phyloP scores from a whole-genome alignment of 2,113 vertebrate species.

The Otis tarda region DNA sequence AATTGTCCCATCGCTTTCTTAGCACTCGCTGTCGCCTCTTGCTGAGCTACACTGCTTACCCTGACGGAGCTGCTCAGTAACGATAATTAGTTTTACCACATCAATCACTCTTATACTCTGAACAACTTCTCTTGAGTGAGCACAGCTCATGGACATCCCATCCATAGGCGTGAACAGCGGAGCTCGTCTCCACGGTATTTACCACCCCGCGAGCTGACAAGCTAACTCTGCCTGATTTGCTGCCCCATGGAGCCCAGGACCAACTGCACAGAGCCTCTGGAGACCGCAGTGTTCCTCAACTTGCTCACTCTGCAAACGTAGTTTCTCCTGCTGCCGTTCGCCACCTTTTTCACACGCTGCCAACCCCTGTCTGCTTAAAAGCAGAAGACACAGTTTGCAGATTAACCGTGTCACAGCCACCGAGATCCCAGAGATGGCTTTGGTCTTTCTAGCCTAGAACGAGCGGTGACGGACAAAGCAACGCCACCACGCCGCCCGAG shows the following conservation, averaged over 20 bases:
- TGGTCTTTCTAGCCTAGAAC: neutral
- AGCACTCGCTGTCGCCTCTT: neutral
- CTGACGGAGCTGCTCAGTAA: accelerated
- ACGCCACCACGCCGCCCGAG: accelerated
- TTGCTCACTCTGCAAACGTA: accelerated
- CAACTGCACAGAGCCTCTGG: neutral
- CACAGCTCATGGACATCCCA: neutral
- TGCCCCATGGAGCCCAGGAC: neutral
- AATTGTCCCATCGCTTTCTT: neutral
- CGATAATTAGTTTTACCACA: neutral
- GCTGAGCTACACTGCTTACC: neutral
- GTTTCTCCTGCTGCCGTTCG: neutral
- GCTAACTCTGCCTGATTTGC: neutral
- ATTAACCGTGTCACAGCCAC: neutral
- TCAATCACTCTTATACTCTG: neutral
- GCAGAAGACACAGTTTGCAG: neutral
- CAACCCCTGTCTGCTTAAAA: neutral
- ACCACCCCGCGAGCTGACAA: accelerated
- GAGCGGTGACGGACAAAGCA: accelerated
- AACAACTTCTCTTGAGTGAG: neutral
- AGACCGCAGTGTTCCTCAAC: accelerated
- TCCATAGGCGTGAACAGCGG: too few species aligned
- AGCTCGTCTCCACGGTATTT: neutral
- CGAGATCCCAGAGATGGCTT: neutral
- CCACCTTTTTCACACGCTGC: accelerated